Percentiles rank a stretch among this genome's conserved stretches.
phyloP scores from a whole-genome alignment of 1,140 invertebrate species.

The Harlomillsia oculata region DNA sequence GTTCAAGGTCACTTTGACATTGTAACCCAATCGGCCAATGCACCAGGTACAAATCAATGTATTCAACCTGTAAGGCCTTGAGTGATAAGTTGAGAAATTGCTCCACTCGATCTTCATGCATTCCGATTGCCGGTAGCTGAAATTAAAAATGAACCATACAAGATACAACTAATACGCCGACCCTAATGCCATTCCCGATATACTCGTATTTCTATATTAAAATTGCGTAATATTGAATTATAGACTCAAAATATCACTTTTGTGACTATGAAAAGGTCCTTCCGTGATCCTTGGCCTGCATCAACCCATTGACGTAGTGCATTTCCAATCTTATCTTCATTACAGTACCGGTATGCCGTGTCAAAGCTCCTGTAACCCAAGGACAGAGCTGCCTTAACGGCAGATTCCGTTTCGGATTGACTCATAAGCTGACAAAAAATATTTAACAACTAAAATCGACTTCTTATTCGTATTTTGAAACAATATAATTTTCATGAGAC shows the following conservation, averaged over 20 bases:
- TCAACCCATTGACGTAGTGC: constrained; percentile 63
- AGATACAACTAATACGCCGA: no score
- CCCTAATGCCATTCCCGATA: no score
- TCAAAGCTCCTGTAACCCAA: constrained; percentile 67
- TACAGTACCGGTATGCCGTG: constrained; percentile 70
- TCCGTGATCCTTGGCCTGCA: constrained; percentile 55
- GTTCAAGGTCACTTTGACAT: constrained; percentile 30
- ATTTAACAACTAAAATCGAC: no score
- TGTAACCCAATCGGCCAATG: constrained; percentile 40
- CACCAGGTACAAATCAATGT: constrained; percentile 63
- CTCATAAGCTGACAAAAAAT: no score
- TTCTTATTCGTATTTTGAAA: no score
- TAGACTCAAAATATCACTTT: no score
- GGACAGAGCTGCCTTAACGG: constrained; percentile 54
- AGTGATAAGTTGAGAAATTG: constrained; percentile 63
- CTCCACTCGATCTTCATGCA: constrained; percentile 55
- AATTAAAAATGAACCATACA: no score
- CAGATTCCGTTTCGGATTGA: constrained; percentile 60
- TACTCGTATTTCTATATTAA: no score
- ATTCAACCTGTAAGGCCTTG: constrained; percentile 59
- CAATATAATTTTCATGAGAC: no score
- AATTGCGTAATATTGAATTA: no score
- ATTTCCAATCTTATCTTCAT: constrained; percentile 67
- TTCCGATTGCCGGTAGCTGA: constrained; percentile 37
- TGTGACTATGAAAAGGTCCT: constrained; percentile 53